A percentile compares a stretch with the other conserved stretches of the same genome.
Conservation (phyloP, 2,888 invertebrate species). For the Epinotia nisella region DNA sequence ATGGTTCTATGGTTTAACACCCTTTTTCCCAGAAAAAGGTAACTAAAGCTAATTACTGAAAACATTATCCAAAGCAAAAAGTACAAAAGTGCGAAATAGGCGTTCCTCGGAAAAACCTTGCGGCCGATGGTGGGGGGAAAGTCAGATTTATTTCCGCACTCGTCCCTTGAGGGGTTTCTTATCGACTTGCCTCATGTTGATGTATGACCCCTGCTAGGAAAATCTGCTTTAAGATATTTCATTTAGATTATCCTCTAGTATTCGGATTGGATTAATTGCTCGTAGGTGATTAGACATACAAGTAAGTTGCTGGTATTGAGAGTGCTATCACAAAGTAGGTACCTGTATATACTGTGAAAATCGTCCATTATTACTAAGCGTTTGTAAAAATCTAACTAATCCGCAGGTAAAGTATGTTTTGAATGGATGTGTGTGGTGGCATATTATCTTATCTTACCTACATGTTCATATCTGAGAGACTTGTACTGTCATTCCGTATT, state of each 20-base stretch:
- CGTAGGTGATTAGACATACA: slow-evolving; percentile 9
- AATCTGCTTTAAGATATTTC: slow-evolving; percentile 45
- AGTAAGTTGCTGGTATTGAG: not conserved
- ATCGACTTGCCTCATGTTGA: slow-evolving; percentile 42
- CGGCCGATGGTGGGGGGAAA: slow-evolving; percentile 31
- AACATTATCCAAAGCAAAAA: slow-evolving; percentile 33
- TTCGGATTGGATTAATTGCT: slow-evolving; percentile 38
- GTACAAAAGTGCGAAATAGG: slow-evolving; percentile 36
- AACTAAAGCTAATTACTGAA: slow-evolving; percentile 2
- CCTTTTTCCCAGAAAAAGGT: not conserved
- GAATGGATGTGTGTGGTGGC: too few species aligned
- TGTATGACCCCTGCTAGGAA: slow-evolving; percentile 40
- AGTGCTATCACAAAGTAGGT: not conserved
- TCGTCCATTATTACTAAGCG: not conserved
- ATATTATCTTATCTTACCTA: too few species aligned
- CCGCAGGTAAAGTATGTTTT: too few species aligned
- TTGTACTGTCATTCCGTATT: too few species aligned
- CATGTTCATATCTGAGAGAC: too few species aligned
- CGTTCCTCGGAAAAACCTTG: slow-evolving; percentile 41
- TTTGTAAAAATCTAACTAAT: not conserved
- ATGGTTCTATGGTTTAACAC: too few species aligned
- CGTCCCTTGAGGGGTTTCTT: slow-evolving; percentile 41
- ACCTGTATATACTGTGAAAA: not conserved
- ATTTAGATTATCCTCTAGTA: slow-evolving; percentile 43
- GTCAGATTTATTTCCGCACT: slow-evolving; percentile 41